phyloP scores from a whole-genome alignment of 2,113 vertebrate genomes.

The Gymnarchus niloticus region DNA sequence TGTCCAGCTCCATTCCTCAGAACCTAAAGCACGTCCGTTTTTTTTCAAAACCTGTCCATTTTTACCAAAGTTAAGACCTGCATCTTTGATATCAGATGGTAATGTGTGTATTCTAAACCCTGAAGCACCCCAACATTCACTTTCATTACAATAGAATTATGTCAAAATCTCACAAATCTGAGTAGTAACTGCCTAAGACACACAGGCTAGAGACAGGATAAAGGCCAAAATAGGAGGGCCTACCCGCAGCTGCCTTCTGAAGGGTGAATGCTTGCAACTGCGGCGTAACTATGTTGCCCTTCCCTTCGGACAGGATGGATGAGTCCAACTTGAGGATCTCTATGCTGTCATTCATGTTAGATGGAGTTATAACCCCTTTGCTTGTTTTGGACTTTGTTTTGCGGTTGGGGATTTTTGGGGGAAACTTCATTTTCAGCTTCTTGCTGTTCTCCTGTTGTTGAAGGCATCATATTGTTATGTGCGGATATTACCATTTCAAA shows the following conservation, averaged over 20 bases:
- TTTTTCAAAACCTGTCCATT: too few species aligned
- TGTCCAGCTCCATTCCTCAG: too few species aligned
- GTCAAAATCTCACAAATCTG: not conserved
- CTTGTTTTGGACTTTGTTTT: constrained; percentile 96
- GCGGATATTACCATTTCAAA: not conserved
- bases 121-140: not conserved
- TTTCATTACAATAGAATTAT: not conserved
- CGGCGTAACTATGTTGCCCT: constrained; percentile 72
- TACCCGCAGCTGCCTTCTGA: constrained; percentile 91
- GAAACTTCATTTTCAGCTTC: constrained; percentile 99
- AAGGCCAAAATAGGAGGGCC: constrained; percentile 30
- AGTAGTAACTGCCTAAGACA: not conserved
- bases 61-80: too few species aligned
- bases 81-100: too few species aligned
- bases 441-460: constrained; percentile 89
- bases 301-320: constrained; percentile 79
- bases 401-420: constrained; percentile 94
- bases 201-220: not conserved
- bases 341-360: constrained; percentile 90
- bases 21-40: too few species aligned
- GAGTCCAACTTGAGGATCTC: constrained; percentile 93
- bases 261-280: constrained; percentile 86
- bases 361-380: constrained; percentile 82
- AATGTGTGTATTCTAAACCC: too few species aligned
- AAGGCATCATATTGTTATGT: not conserved